A percentile compares a stretch with the other conserved stretches of the same genome.
phyloP scores from a whole-genome alignment of 2,888 invertebrate genomes.

The Dioctria linearis region DNA sequence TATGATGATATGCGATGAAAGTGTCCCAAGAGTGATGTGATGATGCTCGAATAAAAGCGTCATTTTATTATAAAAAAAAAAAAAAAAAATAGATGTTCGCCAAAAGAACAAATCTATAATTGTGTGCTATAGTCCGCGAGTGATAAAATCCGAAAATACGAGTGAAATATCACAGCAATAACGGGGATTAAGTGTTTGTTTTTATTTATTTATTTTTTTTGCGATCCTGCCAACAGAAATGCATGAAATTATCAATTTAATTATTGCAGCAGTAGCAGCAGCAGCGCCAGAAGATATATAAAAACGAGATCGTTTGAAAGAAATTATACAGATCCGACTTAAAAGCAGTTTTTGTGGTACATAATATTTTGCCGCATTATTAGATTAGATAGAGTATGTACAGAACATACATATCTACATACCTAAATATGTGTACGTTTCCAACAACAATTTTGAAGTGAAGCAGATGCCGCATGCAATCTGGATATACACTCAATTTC shows the following conservation, averaged over 20 bases:
- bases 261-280: neutral
- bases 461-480: conserved; percentile 14
- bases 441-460: neutral
- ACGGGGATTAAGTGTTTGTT: neutral
- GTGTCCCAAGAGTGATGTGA: neutral
- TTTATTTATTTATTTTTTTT: neutral
- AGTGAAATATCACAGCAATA: neutral
- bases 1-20: neutral
- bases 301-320: too few species aligned
- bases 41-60: neutral
- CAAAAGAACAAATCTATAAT: neutral
- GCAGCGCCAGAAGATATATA: too few species aligned
- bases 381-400: too few species aligned
- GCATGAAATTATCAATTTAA: neutral
- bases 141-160: too few species aligned
- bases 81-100: neutral
- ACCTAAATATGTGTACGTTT: too few species aligned
- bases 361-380: too few species aligned
- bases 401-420: too few species aligned
- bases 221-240: neutral
- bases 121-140: neutral
- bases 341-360: too few species aligned
- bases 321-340: too few species aligned
- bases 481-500: neutral
- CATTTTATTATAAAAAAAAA: neutral